Base-by-base conservation (phyloP, 2,113 vertebrate genomes). In the Megaptera novaeangliae region DNA sequence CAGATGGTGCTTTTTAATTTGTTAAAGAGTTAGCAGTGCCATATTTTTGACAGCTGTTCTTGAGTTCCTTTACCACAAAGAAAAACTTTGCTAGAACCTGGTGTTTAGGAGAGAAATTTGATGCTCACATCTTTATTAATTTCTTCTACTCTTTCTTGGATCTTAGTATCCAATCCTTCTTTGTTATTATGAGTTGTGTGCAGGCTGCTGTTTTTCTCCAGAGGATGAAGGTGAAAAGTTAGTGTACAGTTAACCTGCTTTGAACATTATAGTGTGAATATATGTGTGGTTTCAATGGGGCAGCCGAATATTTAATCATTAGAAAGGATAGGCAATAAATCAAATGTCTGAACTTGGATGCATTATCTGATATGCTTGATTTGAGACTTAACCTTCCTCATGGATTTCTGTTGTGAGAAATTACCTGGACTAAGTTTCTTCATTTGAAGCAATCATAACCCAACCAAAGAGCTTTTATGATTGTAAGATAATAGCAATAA, bases 21-120 rank as follows among this genome's bases (percentile, higher is more conserved):
- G 81, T 96, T 97, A 92, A 85, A 95, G 94, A 81, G 27, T 88
- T 97, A 95, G 95, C 95, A 20, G 36, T 97, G 88, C 96, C 98
- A 95, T 98, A 97, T 99, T 98, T 98, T 97, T 98, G 97, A 98
- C 98, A 98, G 97, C 98, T 98, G 98, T 96, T 97, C 71, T 97
- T 94, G 74, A 88, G 59, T 97, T 96, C 71, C 77, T 97, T 98
- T 93, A 97, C 68, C 93, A 93, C 93, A 97, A 94, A 98, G 92
- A 77, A 94, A 98, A 98, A 98, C 68, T 97, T 98, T 63, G 86
- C 77, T 96, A 94, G 98, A 97, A 98, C 98, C 78, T 21, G 49
- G 63, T 72, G 78, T 95, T 98, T 88, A 92, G 95, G 93, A 91
- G 85, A 97, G 96, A 95, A 4, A 97, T 97, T 97, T 94, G 0